phyloP scores from a whole-genome alignment of 2,113 vertebrate species.

The Notarius quadriscutis region DNA sequence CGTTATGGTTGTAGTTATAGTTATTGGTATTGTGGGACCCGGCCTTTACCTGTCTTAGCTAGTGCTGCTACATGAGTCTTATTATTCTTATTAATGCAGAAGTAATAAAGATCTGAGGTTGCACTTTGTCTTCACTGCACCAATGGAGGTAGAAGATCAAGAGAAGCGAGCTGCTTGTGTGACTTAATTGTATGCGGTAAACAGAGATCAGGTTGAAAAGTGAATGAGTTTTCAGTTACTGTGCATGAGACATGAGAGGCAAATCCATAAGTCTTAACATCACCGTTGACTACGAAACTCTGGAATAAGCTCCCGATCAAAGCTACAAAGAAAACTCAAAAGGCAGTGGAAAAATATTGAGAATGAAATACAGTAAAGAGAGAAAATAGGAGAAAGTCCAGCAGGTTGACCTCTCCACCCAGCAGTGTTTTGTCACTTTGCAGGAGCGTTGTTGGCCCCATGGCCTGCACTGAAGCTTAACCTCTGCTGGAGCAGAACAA shows the following conservation, averaged over 20 bases:
- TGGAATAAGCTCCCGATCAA: not conserved
- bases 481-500: slow-evolving; percentile 52
- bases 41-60: too few species aligned
- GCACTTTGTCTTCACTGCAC: not conserved
- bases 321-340: not conserved
- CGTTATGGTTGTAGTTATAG: too few species aligned
- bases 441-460: slow-evolving; percentile 18
- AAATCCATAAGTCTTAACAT: not conserved
- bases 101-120: not conserved
- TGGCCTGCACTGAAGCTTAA: slow-evolving; percentile 47
- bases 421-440: slow-evolving; percentile 48
- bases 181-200: not conserved
- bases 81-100: not conserved
- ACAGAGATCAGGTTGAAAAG: slow-evolving; percentile 4
- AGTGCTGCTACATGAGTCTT: not conserved
- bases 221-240: not conserved
- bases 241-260: not conserved
- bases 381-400: slow-evolving; percentile 28
- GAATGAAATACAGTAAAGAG: slow-evolving; percentile 14
- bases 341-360: not conserved
- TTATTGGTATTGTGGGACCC: too few species aligned
- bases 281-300: not conserved
- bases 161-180: not conserved
- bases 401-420: slow-evolving; percentile 42
- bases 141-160: not conserved